These are phyloP conservation scores for Acanthopagrus latus DNA, from an alignment of 2,797 vertebrate species.

Conservation along the genomic window DNA sequence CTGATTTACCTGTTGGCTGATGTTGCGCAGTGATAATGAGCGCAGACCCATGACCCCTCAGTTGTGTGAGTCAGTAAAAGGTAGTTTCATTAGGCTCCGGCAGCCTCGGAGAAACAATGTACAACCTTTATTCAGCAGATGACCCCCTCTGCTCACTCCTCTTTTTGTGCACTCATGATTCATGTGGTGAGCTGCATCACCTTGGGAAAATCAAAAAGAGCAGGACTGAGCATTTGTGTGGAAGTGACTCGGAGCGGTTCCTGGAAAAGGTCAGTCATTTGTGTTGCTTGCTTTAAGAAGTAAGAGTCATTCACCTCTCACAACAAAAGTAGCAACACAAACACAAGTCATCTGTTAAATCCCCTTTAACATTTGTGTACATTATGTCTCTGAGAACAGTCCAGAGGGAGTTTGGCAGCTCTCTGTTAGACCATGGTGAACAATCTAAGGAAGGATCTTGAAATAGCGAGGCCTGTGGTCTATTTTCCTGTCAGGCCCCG, in stretches of 20 bases:
- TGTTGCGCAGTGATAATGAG: not conserved
- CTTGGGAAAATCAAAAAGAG: conserved; percentile 17
- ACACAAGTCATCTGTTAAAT: not conserved
- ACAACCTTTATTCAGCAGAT: conserved; percentile 5
- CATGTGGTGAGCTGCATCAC: not conserved
- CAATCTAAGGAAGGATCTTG: conserved; percentile 52
- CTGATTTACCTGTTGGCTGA: not conserved
- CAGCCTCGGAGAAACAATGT: conserved; percentile 1
- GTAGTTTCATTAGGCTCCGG: not conserved
- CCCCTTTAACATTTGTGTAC: conserved; percentile 1
- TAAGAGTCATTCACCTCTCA: not conserved
- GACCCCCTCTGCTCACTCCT: not conserved
- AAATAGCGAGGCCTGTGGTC: conserved; percentile 21
- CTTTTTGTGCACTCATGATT: conserved; percentile 41
- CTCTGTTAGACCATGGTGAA: not conserved
- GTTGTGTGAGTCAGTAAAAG: conserved; percentile 15
- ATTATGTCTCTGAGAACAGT: not conserved
- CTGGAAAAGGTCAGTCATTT: conserved; percentile 15
- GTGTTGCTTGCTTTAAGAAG: conserved; percentile 6
- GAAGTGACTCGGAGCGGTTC: not conserved
- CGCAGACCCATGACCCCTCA: not conserved
- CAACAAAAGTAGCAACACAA: not conserved
- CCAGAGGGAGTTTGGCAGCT: fast-evolving
- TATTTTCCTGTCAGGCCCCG: conserved; percentile 30
- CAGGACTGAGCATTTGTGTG: not conserved